Base-by-base conservation (phyloP, 2,797 vertebrate genomes). In the Scleropages formosus region DNA sequence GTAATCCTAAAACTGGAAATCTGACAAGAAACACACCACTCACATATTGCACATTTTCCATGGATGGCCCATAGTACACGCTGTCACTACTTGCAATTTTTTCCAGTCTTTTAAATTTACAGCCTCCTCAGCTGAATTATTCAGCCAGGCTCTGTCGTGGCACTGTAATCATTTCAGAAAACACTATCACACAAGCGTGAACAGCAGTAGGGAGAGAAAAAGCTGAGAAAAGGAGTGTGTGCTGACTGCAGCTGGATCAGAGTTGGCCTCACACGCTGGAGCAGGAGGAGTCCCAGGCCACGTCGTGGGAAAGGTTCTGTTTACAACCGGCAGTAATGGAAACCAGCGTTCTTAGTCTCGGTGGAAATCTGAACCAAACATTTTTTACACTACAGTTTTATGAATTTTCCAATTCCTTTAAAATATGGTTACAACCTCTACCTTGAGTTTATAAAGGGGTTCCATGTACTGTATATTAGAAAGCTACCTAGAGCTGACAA, bases 1-100 rank as follows among this genome's bases (percentile, higher is more conserved):
- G 49, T 58, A 75, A 68, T 27, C 44, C 74, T 68, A 60, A 73
- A 73, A 7, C 9, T 58, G 58, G 58, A 1, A 12, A 20, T 16
- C 22, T 46, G 39, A 61, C 60, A 44, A 44, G 11, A 60, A 46
- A 60, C 71, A 13, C 56, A n/a, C 12, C 31, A 8, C 31, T 60
- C 44, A 59, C 59, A 26, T 3, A 12, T 11, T 59, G 70, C 9
- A 44, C 53, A 44, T 59, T 39, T 72, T 46, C 70, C 9, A 60
- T 56, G 27, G 49, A 39, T 39, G 51, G 24, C 9, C 8, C 31
- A 39, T 1, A 9, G 27, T 24, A 44, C 9, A 18, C 39, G 4
- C 56, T 24, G 16, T 4, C 49, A 61, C 6, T 18, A 10, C 13
- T 27, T 8, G 0, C 22, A 3, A 8, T 60, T 24, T 44, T 73